Conservation (phyloP, 1,140 invertebrate species). For the Drosophila pseudoananassae region DNA sequence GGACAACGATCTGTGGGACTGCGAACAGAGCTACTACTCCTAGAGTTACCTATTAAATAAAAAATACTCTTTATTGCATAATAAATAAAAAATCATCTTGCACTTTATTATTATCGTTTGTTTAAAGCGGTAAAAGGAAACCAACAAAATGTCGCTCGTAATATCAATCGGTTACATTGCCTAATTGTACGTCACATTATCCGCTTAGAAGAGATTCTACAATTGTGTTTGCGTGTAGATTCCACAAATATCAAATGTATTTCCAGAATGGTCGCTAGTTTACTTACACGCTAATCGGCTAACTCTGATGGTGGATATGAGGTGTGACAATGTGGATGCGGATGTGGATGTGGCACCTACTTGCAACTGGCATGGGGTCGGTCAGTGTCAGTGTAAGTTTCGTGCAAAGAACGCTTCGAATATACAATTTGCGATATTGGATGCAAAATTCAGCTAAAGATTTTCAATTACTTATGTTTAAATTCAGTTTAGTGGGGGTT, state of each 20-base stretch:
- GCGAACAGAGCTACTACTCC: conserved; percentile 63
- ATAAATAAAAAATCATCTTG: conserved; percentile 56
- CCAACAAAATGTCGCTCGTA: conserved; percentile 79
- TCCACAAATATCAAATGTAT: conserved; percentile 56
- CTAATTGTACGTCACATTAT: conserved; percentile 55
- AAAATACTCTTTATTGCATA: conserved; percentile 11
- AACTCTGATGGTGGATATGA: conserved; percentile 34
- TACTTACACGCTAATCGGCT: conserved; percentile 39
- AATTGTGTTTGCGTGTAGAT: conserved; percentile 56
- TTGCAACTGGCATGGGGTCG: conserved; percentile 72
- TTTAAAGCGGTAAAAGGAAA: conserved; percentile 75
- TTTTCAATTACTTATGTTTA: conserved; percentile 77
- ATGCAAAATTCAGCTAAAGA: conserved; percentile 78
- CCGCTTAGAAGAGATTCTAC: conserved; percentile 64
- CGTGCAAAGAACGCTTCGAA: conserved; percentile 45
- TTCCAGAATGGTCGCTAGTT: conserved; percentile 42
- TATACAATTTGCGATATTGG: conserved; percentile 54
- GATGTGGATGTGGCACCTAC: conserved; percentile 31
- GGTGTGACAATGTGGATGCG: conserved; percentile 1
- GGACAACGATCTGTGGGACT: conserved; percentile 69
- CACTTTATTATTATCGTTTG: conserved; percentile 70
- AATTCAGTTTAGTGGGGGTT: conserved; percentile 53
- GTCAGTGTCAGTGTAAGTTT: conserved; percentile 24
- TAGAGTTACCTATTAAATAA: neutral
- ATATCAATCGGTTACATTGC: conserved; percentile 79